Evolutionary conservation across 2,797 vertebrate genomes (phyloP).

Genomic region (Allobates femoralis): DNA sequence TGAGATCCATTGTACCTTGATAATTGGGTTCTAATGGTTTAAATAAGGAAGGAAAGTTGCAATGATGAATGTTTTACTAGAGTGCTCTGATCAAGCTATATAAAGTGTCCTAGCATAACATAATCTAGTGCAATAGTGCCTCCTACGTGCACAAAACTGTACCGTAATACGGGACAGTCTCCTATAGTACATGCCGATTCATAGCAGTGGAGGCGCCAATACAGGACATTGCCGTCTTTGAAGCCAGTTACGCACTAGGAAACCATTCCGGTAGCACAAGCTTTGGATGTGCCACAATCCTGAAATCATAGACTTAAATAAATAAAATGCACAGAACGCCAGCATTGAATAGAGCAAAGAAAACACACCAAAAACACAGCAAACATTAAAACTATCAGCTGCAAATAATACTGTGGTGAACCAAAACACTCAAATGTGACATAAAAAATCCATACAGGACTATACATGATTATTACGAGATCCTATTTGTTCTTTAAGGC

Average conservation of each 20-base stretch:
- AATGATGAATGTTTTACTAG: not conserved
- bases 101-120: not conserved
- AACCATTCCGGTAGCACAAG: conserved; percentile 2
- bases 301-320: conserved; percentile 32
- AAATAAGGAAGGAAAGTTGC: not conserved
- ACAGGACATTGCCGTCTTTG: not conserved
- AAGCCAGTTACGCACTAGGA: not conserved
- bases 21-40: not conserved
- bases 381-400: conserved; percentile 56
- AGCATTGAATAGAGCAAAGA: conserved; percentile 16
- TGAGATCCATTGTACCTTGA: not conserved
- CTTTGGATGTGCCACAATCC: not conserved
- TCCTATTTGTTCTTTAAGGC: conserved; percentile 58
- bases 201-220: not conserved
- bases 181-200: conserved; percentile 2
- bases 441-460: conserved; percentile 14
- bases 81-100: conserved; percentile 3
- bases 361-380: conserved; percentile 31
- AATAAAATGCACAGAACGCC: conserved; percentile 31
- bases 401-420: conserved; percentile 47
- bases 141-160: not conserved
- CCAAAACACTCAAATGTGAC: conserved; percentile 40
- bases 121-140: conserved; percentile 18
- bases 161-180: not conserved
- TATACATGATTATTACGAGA: conserved; percentile 12